Evolutionary conservation across 1,140 invertebrate species (phyloP), one percentile per base, ranked within the genome.

Genomic region (Zaprionus nigranus): DNA sequence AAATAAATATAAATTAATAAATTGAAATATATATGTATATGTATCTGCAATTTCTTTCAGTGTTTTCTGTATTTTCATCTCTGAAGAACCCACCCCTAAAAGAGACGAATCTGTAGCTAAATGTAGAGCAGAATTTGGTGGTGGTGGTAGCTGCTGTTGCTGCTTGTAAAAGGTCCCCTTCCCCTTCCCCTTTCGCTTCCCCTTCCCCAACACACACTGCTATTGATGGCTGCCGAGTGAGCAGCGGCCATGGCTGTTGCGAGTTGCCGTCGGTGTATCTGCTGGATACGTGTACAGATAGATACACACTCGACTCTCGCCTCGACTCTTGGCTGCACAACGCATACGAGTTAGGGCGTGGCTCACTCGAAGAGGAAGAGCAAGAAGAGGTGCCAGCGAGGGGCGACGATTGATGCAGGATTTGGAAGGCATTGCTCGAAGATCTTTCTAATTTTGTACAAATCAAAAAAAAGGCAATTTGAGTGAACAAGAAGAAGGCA

Each of bases 341-440:
- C 81, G 85, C 78, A 85, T 85, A 81, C 69, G 79, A 56, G 3
- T 49, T 82, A 67, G 85, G 85, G 85, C 86, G 85, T 90, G 85
- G 81, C 69, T 54, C 73, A 49, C 62, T 69, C 60, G 53, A n/a
- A 49, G 70, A 34, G 17, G 28, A 15, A 49, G 38, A 20, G 20
- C 22, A 22, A 13, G 36, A 38, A 36, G 22, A 58, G 22, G 30
- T 17, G 59, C 26, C n/a, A 30, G 68, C 59, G 54, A 59, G 17
- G 28, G 51, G 49, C 69, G 84, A 69, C 83, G 84, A 86, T 86
- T 83, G 83, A 86, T 75, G 78, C 73, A 66, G 80, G 83, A 87
- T 74, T 79, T 54, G 46, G 40, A 57, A 7, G 20, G 53, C 46
- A 77, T 76, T 38, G 53, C 43, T 57, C 26, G 57, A 49, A 70